Evolutionary conservation across 2,113 vertebrate genomes (phyloP).

Genomic region (Labrus mixtus): DNA sequence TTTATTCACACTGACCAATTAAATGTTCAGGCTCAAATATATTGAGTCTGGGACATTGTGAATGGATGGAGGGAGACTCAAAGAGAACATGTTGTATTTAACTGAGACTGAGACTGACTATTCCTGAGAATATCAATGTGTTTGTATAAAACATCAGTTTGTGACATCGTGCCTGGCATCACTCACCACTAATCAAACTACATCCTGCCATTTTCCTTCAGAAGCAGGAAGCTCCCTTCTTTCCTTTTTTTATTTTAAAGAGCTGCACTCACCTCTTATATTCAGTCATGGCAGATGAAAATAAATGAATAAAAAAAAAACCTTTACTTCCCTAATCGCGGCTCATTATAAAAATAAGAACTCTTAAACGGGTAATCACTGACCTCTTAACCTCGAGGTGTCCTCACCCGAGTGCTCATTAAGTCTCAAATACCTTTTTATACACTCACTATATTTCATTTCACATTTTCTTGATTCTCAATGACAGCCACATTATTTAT

Average conservation of each 20-base stretch:
- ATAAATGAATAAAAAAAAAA: background rate
- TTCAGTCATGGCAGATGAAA: background rate
- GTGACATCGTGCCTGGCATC: conserved; percentile 4
- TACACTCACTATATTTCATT: conserved; percentile 6
- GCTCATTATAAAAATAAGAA: background rate
- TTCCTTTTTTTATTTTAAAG: background rate
- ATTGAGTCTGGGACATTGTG: conserved; percentile 5
- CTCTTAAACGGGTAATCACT: background rate
- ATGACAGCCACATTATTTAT: background rate
- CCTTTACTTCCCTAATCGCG: background rate
- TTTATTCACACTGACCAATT: conserved; percentile 14
- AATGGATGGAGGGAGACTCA: conserved; percentile 13
- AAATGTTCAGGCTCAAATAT: conserved; percentile 30
- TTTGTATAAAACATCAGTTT: conserved; percentile 11
- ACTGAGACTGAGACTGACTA: no score
- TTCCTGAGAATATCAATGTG: no score
- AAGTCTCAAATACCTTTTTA: conserved; percentile 15
- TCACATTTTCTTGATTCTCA: background rate
- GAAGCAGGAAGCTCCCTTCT: conserved; percentile 10
- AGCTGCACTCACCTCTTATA: background rate
- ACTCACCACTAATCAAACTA: conserved; percentile 22
- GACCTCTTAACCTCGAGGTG: conserved; percentile 5
- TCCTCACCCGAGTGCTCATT: background rate
- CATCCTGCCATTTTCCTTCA: background rate
- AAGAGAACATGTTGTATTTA: background rate